A percentile compares a stretch with the other conserved stretches of the same genome.
phyloP scores from a whole-genome alignment of 2,888 invertebrate genomes.

The Petrophora chlorosata region DNA sequence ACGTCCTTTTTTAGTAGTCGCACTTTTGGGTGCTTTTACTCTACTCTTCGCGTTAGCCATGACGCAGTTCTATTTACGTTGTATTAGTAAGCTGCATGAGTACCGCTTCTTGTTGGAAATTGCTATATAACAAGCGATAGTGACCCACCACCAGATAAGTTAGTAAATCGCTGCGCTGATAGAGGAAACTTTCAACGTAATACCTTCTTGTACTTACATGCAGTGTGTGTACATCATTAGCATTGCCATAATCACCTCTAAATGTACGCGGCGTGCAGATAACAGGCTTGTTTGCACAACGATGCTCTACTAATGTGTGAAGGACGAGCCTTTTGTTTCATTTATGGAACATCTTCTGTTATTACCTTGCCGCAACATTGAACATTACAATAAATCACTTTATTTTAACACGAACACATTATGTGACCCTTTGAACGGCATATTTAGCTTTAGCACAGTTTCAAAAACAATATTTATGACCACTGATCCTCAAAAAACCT shows the following conservation, averaged over 20 bases:
- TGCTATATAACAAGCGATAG: conserved; percentile 55
- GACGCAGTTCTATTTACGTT: conserved; percentile 44
- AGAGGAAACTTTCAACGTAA: conserved; percentile 51
- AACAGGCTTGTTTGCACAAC: conserved; percentile 77
- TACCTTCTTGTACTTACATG: conserved; percentile 69
- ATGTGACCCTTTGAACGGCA: conserved; percentile 38
- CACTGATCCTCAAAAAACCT: conserved; percentile 18
- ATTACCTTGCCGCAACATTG: conserved; percentile 69
- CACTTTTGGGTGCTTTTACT: conserved; percentile 62
- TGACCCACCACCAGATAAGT: conserved; percentile 70
- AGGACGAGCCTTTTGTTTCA: conserved; percentile 79
- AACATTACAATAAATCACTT: conserved; percentile 43
- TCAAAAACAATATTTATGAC: conserved; percentile 26
- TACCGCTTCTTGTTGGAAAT: conserved; percentile 43
- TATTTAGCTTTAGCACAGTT: conserved; percentile 27
- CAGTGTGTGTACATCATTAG: conserved; percentile 68
- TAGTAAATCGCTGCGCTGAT: conserved; percentile 55
- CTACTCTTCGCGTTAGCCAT: conserved; percentile 77
- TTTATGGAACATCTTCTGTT: conserved; percentile 65
- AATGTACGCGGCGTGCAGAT: conserved; percentile 67
- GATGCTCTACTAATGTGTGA: conserved; percentile 77
- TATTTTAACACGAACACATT: conserved; percentile 47
- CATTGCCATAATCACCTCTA: conserved; percentile 75
- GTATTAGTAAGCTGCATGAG: conserved; percentile 60
- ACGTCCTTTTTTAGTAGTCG: conserved; percentile 48